A percentile compares a stretch with the other conserved stretches of the same genome.
Evolutionary conservation across 2,113 vertebrate genomes (phyloP).

Genomic region (Heterotilapia buettikoferi): DNA sequence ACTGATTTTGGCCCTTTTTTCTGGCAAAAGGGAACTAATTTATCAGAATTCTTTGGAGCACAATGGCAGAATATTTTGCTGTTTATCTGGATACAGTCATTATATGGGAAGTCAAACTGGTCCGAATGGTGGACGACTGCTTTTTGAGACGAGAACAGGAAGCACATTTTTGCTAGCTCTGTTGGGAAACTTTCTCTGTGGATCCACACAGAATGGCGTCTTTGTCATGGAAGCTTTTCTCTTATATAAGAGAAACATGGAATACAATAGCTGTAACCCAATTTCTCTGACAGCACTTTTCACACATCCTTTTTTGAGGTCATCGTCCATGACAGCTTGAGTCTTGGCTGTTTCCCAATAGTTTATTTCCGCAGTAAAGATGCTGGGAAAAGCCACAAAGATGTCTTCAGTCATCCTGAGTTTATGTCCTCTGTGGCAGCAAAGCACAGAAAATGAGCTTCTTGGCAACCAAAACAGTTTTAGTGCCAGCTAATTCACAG

Average conservation of each 20-base stretch:
- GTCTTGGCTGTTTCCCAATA: background rate
- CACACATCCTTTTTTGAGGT: background rate
- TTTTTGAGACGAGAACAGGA: background rate
- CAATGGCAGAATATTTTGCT: background rate
- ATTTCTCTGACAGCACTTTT: background rate
- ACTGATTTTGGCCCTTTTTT: conserved; percentile 10
- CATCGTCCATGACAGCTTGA: background rate
- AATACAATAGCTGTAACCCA: background rate
- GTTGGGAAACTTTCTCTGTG: background rate
- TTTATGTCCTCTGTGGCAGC: background rate
- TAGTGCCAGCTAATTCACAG: background rate
- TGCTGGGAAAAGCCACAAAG: background rate
- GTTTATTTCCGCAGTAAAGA: background rate
- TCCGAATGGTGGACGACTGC: background rate
- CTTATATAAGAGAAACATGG: background rate
- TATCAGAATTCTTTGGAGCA: conserved; percentile 4
- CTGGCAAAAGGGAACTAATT: background rate
- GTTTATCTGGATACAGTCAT: background rate
- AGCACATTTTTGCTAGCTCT: background rate
- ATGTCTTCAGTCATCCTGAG: background rate
- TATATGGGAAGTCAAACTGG: background rate
- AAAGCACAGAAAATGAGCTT: background rate
- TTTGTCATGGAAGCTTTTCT: background rate
- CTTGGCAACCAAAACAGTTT: background rate
- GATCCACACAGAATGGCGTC: background rate